Evolutionary conservation across 2,888 invertebrate genomes (phyloP), one percentile per base, ranked within the genome.

Genomic region (Drosophila cognata): DNA sequence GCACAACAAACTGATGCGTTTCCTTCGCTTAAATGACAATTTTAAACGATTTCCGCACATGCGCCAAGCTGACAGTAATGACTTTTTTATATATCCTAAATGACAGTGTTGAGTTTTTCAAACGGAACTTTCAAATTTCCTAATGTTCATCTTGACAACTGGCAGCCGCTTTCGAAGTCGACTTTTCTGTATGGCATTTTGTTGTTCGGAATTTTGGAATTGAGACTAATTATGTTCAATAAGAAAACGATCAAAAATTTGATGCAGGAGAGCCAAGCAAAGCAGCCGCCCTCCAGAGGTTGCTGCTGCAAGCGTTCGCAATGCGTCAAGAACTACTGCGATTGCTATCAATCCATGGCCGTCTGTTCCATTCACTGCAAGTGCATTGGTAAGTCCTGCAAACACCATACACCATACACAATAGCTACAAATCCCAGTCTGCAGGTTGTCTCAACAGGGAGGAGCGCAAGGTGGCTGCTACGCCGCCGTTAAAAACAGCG

Each of bases 261-360:
- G 1, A 7, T 46, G 25, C 65, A 69, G 31, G 77, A 73, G 16
- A 60, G 58, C 1, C 43, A 56, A 53, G 21, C 16, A 11, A 82
- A 72, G 55, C 84, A 48, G 7, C 41, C 55, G 29, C 36, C 36
- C 1, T 41, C 77, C 2, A 89, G 75, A 6, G 87, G 87, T 5
- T 88, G 87, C 53, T 79, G 79, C 29, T 88, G 87, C 71, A 88
- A 89, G 63, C 82, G 87, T 0, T 89, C 87, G 35, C 86, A 84
- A 35, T 88, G 87, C 64, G 88, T 88, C 4, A 88, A 89, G 35
- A 88, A 88, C 55, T 88, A 88, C 43, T 88, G 87, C 73, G 87
- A 88, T 41, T 88, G 87, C 67, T 88, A 88, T 62, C 87, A 88
- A 29, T 89, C 90, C 6, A 86, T 89, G 88, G 55, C 52, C 10